phyloP scores from a whole-genome alignment of 2,888 invertebrate genomes.

The Cremastinae sp. region DNA sequence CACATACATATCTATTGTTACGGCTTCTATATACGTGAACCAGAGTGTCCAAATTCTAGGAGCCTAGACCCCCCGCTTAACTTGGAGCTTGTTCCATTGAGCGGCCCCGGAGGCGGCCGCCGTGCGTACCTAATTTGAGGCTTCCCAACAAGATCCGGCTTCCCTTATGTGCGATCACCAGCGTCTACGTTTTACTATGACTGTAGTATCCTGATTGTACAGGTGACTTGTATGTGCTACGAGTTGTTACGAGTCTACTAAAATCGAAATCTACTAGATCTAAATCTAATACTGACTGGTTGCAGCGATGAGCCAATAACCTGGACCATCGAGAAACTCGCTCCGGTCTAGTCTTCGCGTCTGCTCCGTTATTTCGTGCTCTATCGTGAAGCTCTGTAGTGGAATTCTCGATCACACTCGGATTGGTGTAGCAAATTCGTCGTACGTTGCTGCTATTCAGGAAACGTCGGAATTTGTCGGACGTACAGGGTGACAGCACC shows the following conservation, averaged over 20 bases:
- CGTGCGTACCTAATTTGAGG: conserved; percentile 58
- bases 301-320: conserved; percentile 23
- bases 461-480: conserved; percentile 45
- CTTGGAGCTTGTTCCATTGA: conserved; percentile 40
- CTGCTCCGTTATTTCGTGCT: neutral
- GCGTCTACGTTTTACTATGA: neutral
- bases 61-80: conserved; percentile 28
- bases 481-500: conserved; percentile 26
- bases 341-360: conserved; percentile 15
- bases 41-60: conserved; percentile 26
- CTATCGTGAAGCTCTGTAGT: conserved; percentile 18
- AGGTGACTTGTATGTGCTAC: conserved; percentile 17
- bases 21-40: conserved; percentile 26
- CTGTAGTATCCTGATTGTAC: conserved; percentile 12
- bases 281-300: conserved; percentile 49
- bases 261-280: conserved; percentile 43
- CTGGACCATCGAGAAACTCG: conserved; percentile 26
- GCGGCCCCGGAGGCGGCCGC: conserved; percentile 37
- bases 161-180: conserved; percentile 22
- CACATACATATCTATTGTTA: conserved; percentile 59
- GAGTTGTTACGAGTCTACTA: conserved; percentile 28
- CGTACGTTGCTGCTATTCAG: conserved; percentile 27
- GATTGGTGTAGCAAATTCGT: conserved; percentile 30
- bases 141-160: conserved; percentile 54
- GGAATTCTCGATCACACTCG: conserved; percentile 43